phyloP scores from a whole-genome alignment of 2,797 vertebrate species.

The Eulemur rubriventer region DNA sequence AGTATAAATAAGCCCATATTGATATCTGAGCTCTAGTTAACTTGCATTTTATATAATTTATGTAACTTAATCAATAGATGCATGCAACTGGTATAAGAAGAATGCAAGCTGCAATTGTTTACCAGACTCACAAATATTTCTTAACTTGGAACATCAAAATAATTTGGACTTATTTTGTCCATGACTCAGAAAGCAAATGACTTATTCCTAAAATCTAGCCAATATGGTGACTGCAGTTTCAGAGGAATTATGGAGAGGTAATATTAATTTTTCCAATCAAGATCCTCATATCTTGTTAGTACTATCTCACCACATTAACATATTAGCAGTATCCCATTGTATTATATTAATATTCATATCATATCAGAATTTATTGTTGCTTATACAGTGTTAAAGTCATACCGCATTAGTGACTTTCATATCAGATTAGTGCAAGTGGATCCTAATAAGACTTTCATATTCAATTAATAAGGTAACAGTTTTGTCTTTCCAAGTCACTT shows the following conservation, averaged over 20 bases:
- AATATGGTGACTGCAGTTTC: conserved; percentile 58
- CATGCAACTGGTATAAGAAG: background rate
- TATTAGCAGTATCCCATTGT: conserved; percentile 83
- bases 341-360: conserved; percentile 85
- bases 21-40: background rate
- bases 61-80: background rate
- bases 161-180: background rate
- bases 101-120: background rate
- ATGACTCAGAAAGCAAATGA: background rate
- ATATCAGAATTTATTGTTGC: conserved; percentile 85
- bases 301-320: conserved; percentile 83
- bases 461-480: conserved; percentile 86
- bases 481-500: conserved; percentile 83
- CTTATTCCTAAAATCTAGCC: background rate
- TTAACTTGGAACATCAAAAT: background rate
- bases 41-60: conserved; percentile 22
- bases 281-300: conserved; percentile 82
- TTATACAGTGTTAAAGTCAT: conserved; percentile 84
- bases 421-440: conserved; percentile 84
- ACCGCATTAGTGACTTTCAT: conserved; percentile 87
- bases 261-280: conserved; percentile 76
- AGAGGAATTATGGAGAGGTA: conserved; percentile 75
- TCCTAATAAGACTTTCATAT: conserved; percentile 85
- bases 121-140: background rate
- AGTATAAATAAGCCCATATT: background rate